Evolutionary conservation across 2,888 invertebrate species (phyloP).

Genomic region (Scaptomyza parva): DNA sequence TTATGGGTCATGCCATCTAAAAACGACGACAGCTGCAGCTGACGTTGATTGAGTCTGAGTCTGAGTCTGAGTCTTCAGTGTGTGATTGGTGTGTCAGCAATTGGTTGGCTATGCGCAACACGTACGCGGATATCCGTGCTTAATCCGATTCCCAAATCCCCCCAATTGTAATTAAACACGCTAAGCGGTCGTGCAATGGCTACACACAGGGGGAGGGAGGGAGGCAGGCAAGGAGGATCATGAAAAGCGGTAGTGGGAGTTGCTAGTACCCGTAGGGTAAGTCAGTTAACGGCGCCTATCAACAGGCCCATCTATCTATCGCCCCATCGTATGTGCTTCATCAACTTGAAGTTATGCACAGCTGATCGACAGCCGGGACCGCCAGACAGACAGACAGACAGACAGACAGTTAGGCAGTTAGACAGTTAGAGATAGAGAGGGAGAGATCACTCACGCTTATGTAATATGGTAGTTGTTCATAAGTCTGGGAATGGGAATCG

Average conservation of each 20-base stretch:
- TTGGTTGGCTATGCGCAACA: constrained; percentile 63
- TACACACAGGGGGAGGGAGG: not conserved
- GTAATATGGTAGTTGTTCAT: constrained; percentile 51
- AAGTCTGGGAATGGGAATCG: constrained; percentile 43
- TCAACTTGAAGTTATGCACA: constrained; percentile 77
- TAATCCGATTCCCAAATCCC: constrained; percentile 66
- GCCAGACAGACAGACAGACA: constrained; percentile 40
- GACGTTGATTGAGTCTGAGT: constrained; percentile 46
- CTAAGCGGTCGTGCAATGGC: constrained; percentile 56
- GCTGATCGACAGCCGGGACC: constrained; percentile 59
- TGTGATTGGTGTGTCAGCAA: constrained; percentile 8
- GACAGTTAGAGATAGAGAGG: constrained; percentile 39
- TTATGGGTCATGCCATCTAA: constrained; percentile 51
- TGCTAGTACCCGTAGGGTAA: constrained; percentile 52
- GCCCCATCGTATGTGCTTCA: constrained; percentile 68
- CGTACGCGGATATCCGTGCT: constrained; percentile 81
- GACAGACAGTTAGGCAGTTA: constrained; percentile 30
- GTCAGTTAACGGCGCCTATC: constrained; percentile 69
- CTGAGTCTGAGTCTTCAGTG: constrained; percentile 30
- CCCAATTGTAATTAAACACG: constrained; percentile 75
- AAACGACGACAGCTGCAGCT: constrained; percentile 51
- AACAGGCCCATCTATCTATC: constrained; percentile 60
- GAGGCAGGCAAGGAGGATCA: constrained; percentile 5
- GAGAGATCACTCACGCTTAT: constrained; percentile 56
- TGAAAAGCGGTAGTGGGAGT: constrained; percentile 7